phyloP scores from a whole-genome alignment of 2,888 invertebrate species.

The Seira sanloemensis region DNA sequence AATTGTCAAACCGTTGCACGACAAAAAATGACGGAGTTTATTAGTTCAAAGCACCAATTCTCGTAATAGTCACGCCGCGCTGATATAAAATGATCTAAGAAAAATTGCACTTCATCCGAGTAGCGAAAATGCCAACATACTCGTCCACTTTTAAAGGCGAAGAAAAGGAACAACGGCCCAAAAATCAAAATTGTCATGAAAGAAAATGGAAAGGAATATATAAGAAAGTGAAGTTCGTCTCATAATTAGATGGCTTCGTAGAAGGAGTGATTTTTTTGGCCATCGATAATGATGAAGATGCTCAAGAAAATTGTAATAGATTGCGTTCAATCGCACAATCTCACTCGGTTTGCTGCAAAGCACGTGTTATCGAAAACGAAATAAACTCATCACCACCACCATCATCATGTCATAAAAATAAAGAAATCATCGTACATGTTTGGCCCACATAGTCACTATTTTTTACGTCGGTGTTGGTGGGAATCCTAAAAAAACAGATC shows the following conservation, averaged over 20 bases:
- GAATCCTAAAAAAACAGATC: slow-evolving; percentile 32
- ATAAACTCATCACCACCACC: background rate
- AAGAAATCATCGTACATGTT: slow-evolving; percentile 22
- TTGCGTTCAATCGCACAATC: background rate
- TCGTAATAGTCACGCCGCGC: background rate
- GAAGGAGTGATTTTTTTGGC: background rate
- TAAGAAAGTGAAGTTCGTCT: background rate
- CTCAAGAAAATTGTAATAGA: background rate
- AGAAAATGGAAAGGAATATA: slow-evolving; percentile 6
- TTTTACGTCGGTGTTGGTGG: background rate
- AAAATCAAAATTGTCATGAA: background rate
- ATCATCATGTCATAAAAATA: slow-evolving; percentile 7
- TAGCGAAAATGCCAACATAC: background rate
- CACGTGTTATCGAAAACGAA: background rate
- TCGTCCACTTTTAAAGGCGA: too few relatives aligned
- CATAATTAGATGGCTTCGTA: background rate
- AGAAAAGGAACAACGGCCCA: too few relatives aligned
- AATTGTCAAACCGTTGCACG: background rate
- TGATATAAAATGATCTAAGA: background rate
- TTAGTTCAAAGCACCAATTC: background rate
- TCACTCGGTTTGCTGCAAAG: background rate
- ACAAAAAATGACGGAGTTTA: slow-evolving; percentile 1
- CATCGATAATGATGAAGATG: background rate
- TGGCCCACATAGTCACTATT: slow-evolving; percentile 39
- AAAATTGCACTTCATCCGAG: background rate